These are phyloP conservation scores for Heliconius sara DNA, from an alignment of 2,888 invertebrate species.

Conservation along the genomic window DNA sequence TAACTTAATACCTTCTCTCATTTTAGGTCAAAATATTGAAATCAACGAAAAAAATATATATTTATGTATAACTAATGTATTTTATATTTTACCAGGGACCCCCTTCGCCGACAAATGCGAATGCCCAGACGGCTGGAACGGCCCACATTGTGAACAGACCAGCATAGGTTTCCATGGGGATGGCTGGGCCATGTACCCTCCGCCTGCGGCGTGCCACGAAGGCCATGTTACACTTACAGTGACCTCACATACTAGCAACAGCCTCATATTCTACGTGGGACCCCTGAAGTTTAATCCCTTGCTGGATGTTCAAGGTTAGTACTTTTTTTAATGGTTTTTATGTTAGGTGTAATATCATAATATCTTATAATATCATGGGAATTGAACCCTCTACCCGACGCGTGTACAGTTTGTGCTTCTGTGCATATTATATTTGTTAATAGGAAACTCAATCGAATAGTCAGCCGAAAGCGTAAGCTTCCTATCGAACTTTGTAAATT, in stretches of 20 bases:
- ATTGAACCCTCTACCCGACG: too few relatives aligned
- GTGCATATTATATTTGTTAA: background rate
- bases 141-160: constrained; percentile 95
- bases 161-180: constrained; percentile 94
- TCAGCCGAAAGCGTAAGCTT: background rate
- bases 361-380: too few relatives aligned
- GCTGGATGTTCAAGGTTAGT: constrained; percentile 86
- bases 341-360: too few relatives aligned
- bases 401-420: background rate
- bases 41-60: background rate
- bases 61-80: background rate
- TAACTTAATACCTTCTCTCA: too few relatives aligned
- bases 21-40: background rate
- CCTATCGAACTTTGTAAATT: background rate
- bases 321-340: background rate
- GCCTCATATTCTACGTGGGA: constrained; percentile 95
- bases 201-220: constrained; percentile 93
- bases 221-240: constrained; percentile 92
- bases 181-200: constrained; percentile 96
- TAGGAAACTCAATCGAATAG: background rate
- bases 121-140: constrained; percentile 91
- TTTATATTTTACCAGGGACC: constrained; percentile 67
- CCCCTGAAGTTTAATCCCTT: constrained; percentile 88
- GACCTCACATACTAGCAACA: constrained; percentile 89
- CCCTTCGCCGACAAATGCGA: constrained; percentile 88